A percentile compares a stretch with the other conserved stretches of the same genome.
phyloP scores from a whole-genome alignment of 2,113 vertebrate genomes.

The Tupaia tana region DNA sequence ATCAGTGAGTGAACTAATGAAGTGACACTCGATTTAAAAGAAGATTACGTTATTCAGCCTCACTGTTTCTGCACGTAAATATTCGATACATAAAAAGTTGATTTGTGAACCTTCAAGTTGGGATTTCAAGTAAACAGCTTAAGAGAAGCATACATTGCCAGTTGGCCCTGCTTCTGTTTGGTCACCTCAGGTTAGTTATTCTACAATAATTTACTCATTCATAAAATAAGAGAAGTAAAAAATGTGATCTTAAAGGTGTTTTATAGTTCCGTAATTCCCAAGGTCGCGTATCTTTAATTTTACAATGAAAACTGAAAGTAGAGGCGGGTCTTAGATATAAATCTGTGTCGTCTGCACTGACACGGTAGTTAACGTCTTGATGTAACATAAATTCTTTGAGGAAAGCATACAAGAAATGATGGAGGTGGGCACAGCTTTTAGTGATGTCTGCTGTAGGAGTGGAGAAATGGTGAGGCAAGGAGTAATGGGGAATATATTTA shows the following conservation, averaged over 20 bases:
- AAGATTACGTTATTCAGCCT: background rate
- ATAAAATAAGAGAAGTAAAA: background rate
- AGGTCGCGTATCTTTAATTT: background rate
- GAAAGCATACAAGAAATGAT: background rate
- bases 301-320: background rate
- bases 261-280: background rate
- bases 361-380: no score
- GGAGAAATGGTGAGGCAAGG: fast-evolving
- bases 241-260: background rate
- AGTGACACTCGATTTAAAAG: background rate
- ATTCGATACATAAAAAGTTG: background rate
- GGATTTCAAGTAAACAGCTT: background rate
- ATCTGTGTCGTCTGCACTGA: background rate
- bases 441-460: background rate
- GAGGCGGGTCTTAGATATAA: background rate
- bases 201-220: background rate
- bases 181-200: background rate
- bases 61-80: background rate
- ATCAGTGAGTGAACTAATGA: background rate
- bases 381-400: background rate
- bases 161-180: background rate
- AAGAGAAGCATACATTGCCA: background rate
- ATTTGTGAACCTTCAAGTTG: background rate
- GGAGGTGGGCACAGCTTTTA: background rate
- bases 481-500: background rate